These are phyloP conservation scores for Carcharodon carcharias DNA, from an alignment of 2,797 vertebrate genomes.

Conservation along the genomic window DNA sequence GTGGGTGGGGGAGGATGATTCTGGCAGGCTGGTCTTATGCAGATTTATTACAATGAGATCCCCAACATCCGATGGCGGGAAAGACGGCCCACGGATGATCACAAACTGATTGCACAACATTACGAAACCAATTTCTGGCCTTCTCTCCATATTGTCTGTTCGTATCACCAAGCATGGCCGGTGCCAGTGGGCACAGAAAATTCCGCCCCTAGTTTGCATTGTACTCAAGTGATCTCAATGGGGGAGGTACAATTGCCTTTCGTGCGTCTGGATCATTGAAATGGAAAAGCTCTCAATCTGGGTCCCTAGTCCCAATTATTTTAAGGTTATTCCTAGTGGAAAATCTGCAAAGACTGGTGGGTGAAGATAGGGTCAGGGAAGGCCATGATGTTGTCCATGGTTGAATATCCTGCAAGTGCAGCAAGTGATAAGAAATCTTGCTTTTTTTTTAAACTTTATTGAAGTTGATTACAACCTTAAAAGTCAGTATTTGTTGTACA, in stretches of 20 bases:
- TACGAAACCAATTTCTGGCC: neutral
- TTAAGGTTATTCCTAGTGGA: neutral
- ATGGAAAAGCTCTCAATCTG: neutral
- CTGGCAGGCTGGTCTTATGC: too few relatives aligned
- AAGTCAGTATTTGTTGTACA: too few relatives aligned
- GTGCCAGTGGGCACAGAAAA: too few relatives aligned
- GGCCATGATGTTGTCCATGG: neutral
- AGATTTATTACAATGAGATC: too few relatives aligned
- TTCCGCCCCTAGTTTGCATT: neutral
- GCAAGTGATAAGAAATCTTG: neutral
- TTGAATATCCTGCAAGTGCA: neutral
- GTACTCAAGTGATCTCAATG: neutral
- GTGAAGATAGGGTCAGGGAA: neutral
- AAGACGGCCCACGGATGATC: too few relatives aligned
- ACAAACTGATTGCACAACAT: too few relatives aligned
- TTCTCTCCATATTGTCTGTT: too few relatives aligned
- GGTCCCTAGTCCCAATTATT: neutral
- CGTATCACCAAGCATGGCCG: too few relatives aligned
- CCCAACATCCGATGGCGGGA: too few relatives aligned
- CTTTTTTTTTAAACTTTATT: too few relatives aligned
- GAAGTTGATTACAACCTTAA: too few relatives aligned
- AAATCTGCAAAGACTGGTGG: neutral
- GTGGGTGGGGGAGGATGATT: too few relatives aligned
- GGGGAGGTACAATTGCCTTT: neutral
- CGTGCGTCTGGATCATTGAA: neutral